These are phyloP conservation scores for Psittacula cyanocephala DNA, from an alignment of 2,113 vertebrate species.

Conservation along the genomic window DNA sequence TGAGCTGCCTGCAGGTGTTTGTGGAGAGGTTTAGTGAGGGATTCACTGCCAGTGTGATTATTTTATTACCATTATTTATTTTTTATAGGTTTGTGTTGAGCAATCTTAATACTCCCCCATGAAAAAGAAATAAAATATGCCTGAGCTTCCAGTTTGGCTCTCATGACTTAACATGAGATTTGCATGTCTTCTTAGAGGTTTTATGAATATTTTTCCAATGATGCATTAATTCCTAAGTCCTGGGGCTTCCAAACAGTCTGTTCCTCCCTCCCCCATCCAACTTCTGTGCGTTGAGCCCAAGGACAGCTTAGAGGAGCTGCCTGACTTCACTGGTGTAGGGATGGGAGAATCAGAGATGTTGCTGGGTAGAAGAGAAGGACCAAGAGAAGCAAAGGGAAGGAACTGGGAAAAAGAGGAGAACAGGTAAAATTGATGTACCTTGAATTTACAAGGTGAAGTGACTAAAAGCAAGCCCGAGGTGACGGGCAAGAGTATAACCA, in stretches of 20 bases:
- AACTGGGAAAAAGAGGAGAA: neutral
- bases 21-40: neutral
- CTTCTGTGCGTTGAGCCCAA: neutral
- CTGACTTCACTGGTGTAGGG: neutral
- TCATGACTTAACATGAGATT: conserved; percentile 7
- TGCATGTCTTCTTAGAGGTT: conserved; percentile 37
- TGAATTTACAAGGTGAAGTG: neutral
- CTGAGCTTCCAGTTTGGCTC: neutral
- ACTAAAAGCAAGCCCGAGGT: neutral
- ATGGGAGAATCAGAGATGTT: neutral
- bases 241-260: neutral
- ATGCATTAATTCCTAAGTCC: neutral
- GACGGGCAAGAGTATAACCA: neutral
- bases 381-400: neutral
- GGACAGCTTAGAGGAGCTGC: neutral
- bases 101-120: neutral
- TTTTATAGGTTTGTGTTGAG: neutral
- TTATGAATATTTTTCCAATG: conserved; percentile 2
- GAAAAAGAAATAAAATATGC: neutral
- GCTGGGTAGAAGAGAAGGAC: neutral
- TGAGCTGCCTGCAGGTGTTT: neutral
- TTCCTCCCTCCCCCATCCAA: neutral
- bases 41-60: neutral
- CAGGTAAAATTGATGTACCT: neutral
- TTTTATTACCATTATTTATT: neutral